Evolutionary conservation across 2,797 vertebrate genomes (phyloP).

Genomic region (Cynodonichthys magdalenae): DNA sequence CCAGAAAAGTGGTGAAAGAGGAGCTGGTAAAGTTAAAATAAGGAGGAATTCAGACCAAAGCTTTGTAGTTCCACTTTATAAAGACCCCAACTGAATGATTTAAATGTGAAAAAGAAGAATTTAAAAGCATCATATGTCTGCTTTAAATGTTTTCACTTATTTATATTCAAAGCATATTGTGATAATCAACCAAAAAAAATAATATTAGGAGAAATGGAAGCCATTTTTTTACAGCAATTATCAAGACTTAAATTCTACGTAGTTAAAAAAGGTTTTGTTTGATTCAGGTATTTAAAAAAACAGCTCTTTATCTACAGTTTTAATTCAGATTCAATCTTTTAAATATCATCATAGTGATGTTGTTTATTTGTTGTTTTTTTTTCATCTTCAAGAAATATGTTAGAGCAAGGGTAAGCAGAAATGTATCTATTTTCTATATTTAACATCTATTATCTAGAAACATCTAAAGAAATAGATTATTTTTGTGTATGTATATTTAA

Average conservation of each 20-base stretch:
- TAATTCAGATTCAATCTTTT: constrained; percentile 11
- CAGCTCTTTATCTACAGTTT: neutral
- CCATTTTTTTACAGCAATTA: neutral
- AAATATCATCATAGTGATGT: constrained; percentile 21
- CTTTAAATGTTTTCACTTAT: too few relatives aligned
- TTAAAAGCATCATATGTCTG: too few relatives aligned
- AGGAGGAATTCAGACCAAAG: too few relatives aligned
- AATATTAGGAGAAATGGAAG: neutral
- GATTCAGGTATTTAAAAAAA: neutral
- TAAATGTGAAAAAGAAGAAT: too few relatives aligned
- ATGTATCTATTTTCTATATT: constrained; percentile 38
- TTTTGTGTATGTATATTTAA: constrained; percentile 3
- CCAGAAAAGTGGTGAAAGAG: neutral
- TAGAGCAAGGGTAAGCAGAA: constrained; percentile 88
- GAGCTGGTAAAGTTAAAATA: too few relatives aligned
- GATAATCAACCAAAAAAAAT: neutral
- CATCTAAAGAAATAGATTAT: constrained; percentile 11
- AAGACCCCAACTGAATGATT: too few relatives aligned
- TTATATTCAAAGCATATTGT: neutral
- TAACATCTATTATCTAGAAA: constrained; percentile 28
- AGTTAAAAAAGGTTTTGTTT: too few relatives aligned
- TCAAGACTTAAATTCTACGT: neutral
- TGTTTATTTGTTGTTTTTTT: constrained; percentile 61
- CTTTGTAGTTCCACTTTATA: too few relatives aligned
- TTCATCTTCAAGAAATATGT: constrained; percentile 87